phyloP scores from a whole-genome alignment of 2,113 vertebrate genomes.

The Condylura cristata region DNA sequence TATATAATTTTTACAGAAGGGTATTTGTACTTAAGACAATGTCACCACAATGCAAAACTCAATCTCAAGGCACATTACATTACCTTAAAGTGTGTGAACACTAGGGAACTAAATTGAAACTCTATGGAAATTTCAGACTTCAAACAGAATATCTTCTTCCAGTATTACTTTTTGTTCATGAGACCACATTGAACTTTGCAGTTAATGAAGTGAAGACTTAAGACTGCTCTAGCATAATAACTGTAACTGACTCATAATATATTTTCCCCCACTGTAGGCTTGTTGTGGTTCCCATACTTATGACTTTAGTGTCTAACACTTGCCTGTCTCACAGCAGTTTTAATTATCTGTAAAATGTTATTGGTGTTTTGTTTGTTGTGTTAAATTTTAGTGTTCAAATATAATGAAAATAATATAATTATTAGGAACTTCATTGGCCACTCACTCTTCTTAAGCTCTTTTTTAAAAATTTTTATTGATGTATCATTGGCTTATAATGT shows the following conservation, averaged over 20 bases:
- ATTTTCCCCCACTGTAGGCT: background rate
- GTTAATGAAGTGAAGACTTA: background rate
- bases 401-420: background rate
- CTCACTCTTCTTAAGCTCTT: background rate
- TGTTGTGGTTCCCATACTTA: background rate
- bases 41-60: slow-evolving; percentile 61
- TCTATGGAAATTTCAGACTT: slow-evolving; percentile 55
- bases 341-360: background rate
- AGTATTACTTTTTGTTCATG: slow-evolving; percentile 38
- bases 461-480: background rate
- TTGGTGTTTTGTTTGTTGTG: background rate
- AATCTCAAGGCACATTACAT: slow-evolving; percentile 45
- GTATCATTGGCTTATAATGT: background rate
- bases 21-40: slow-evolving; percentile 44
- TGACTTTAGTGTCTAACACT: background rate
- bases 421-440: background rate
- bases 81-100: slow-evolving; percentile 44
- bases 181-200: background rate
- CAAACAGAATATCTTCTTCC: slow-evolving; percentile 62
- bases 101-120: slow-evolving; percentile 51
- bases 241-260: slow-evolving; percentile 21
- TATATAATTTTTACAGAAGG: slow-evolving; percentile 62
- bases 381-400: background rate
- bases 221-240: background rate
- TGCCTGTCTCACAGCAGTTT: background rate